Evolutionary conservation across 2,113 vertebrate genomes (phyloP), one percentile per base, ranked within the genome.

Genomic region (Embiotoca jacksoni): DNA sequence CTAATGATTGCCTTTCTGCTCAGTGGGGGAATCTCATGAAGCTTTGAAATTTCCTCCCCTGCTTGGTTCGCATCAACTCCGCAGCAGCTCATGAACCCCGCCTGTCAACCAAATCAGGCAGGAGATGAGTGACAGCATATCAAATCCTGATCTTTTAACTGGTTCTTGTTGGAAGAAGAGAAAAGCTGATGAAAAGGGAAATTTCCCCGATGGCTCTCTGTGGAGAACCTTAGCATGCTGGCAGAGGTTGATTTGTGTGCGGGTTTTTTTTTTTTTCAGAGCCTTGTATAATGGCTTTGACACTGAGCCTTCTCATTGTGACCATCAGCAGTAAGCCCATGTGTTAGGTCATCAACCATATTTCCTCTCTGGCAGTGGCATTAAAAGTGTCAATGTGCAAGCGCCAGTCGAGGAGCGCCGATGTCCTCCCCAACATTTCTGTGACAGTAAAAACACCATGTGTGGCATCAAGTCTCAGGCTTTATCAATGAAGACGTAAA

Each of bases 231-330:
- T 83, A 82, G 73, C 84, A 56, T 33, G 49, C 39, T 11, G 15
- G 62, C 76, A 77, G 71, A 63, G 62, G 82, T 87, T 81, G 76
- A 90, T 91, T 81, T 84, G 80, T 85, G 72, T 56, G 37, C 79
- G 69, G 84, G 37, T 84, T 64, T 73, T 84, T 64, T 85, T 60
- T 23, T 78, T 78, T 76, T 74, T 78, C 66, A 8, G 32, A 73
- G 64, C 71, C 82, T 85, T 85, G 70, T 88, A 72, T 88, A 90
- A 92, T 89, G 80, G 69, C 70, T 88, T 86, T 88, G 89, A 90
- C 88, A 89, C 80, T 86, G 80, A 91, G 86, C 81, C 84, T 74
- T 78, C 84, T 83, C 86, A 79, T 91, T 85, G 89, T 80, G 75
- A 65, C 89, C 88, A 84, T 84, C 75, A 87, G 73, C 65, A 10